Evolutionary conservation across 2,113 vertebrate genomes (phyloP).

Genomic region (Calidris pygmaea): DNA sequence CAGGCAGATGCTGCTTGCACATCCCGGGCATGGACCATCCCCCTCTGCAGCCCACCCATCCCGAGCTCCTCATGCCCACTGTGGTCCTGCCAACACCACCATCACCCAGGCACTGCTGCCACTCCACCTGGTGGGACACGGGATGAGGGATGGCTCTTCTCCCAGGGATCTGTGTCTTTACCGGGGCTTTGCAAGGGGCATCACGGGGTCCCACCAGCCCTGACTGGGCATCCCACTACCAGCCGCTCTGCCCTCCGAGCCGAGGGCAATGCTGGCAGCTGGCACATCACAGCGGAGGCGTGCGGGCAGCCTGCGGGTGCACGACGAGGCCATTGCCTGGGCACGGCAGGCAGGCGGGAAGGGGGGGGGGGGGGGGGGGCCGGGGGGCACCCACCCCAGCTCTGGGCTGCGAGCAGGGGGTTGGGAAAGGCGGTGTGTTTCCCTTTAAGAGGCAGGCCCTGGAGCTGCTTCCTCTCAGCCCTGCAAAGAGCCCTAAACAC

Average conservation of each 20-base stretch:
- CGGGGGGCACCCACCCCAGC: not conserved
- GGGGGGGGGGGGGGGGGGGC: not conserved
- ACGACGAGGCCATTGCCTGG: rapidly evolving
- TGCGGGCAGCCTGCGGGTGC: rapidly evolving
- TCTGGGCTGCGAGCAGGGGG: not conserved
- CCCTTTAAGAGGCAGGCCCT: constrained; percentile 78
- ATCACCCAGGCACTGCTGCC: rapidly evolving
- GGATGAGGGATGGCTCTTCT: not conserved
- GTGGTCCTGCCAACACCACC: not conserved
- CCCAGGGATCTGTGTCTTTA: not conserved
- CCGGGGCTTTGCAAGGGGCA: rapidly evolving
- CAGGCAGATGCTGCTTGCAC: not conserved
- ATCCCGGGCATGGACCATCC: not conserved
- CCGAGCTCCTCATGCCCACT: rapidly evolving
- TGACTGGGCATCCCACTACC: rapidly evolving
- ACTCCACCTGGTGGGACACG: rapidly evolving
- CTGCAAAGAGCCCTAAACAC: constrained; percentile 50
- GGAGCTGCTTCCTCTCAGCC: constrained; percentile 65
- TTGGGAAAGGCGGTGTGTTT: constrained; percentile 65
- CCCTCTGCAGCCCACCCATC: not conserved
- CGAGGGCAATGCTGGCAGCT: not conserved
- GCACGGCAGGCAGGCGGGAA: not conserved
- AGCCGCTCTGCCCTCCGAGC: not conserved
- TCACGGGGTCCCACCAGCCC: not conserved
- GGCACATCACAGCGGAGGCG: not conserved